These are phyloP conservation scores for Cranoglanis bouderius DNA, from an alignment of 2,113 vertebrate genomes.

Conservation along the genomic window DNA sequence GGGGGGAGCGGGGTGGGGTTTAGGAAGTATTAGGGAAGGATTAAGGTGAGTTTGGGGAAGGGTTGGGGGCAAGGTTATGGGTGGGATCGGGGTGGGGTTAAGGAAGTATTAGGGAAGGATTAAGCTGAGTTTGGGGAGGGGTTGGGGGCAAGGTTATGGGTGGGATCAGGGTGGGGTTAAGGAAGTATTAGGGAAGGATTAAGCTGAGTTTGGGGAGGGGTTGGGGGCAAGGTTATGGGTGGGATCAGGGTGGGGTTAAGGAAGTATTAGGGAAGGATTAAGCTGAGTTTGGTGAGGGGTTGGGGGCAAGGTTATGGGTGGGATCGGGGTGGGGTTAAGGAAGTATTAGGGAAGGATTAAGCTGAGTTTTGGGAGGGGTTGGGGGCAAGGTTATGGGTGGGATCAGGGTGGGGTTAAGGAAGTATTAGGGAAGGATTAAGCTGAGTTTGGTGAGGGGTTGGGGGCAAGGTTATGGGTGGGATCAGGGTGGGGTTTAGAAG, in stretches of 20 bases:
- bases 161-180: not conserved
- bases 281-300: not conserved
- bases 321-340: not conserved
- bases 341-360: not conserved
- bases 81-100: not conserved
- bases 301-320: not conserved
- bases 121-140: not conserved
- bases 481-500: not conserved
- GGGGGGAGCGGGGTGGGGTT: not conserved
- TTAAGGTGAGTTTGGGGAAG: not conserved
- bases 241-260: not conserved
- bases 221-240: not conserved
- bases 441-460: accelerated
- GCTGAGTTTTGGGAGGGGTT: too few species aligned
- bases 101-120: not conserved
- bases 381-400: not conserved
- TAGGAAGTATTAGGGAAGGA: too few species aligned
- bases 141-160: not conserved
- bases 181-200: not conserved
- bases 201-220: not conserved
- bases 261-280: not conserved
- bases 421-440: not conserved
- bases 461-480: not conserved
- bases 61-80: not conserved
- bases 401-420: not conserved